phyloP scores from a whole-genome alignment of 1,140 invertebrate species.

The Euwallacea similis region DNA sequence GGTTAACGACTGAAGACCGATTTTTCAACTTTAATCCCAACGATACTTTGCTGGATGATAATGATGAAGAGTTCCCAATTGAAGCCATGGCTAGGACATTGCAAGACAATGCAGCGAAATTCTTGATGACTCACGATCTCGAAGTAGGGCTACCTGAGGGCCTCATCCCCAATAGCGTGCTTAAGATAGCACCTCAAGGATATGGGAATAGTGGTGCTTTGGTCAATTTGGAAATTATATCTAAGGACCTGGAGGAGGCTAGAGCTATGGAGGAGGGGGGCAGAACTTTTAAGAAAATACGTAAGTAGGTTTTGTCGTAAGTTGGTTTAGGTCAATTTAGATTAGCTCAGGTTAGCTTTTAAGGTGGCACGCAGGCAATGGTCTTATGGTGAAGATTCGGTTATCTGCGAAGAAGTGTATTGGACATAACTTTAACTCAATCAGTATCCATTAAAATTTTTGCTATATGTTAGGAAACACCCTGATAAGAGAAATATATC shows the following conservation, averaged over 20 bases:
- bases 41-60: neutral
- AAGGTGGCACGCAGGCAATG: too few relatives aligned
- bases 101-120: conserved; percentile 68
- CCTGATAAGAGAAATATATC: too few relatives aligned
- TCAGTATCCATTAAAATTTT: too few relatives aligned
- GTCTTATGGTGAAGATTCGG: too few relatives aligned
- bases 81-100: conserved; percentile 73
- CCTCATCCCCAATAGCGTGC: conserved; percentile 68
- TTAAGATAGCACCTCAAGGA: conserved; percentile 71
- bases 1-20: neutral
- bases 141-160: conserved; percentile 69
- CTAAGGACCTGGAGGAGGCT: conserved; percentile 49
- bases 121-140: conserved; percentile 75
- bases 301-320: neutral
- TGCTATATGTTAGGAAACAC: too few relatives aligned
- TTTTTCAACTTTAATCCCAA: neutral
- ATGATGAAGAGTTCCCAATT: conserved; percentile 55
- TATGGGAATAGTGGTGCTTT: conserved; percentile 72
- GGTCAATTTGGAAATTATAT: conserved; percentile 69
- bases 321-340: too few relatives aligned
- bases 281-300: conserved; percentile 19
- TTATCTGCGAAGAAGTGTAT: too few relatives aligned
- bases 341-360: too few relatives aligned
- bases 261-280: conserved; percentile 11
- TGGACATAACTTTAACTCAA: too few relatives aligned